Base-by-base conservation (phyloP, 1,140 invertebrate genomes). In the Colletes latitarsis region DNA sequence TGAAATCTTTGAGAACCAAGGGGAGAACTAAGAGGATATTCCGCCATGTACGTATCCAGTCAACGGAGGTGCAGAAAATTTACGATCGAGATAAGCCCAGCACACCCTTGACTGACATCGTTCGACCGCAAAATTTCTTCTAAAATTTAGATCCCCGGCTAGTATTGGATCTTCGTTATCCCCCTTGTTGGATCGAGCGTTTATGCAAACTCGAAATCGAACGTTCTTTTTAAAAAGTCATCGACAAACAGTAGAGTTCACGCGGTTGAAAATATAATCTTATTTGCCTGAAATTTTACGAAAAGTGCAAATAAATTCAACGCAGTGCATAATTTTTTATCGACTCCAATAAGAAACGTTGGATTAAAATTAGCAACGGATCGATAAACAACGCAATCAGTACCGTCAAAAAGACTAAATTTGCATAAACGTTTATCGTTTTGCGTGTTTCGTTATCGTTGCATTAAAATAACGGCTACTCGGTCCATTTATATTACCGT, bases 81-180 rank as follows among this genome's bases (percentile, higher is more conserved):
- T 73, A 73, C 52, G 77, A 79, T 46, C 8, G 2, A 41, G 67
- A 71, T 63, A 77, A 77, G 57, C 17, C 30, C 75, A 12, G 39
- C 46, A 52, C 5, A 6, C 76, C 46, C 12, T 67, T 1, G n/a
- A 12, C 57, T 17, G n/a, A 6, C 55, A 52, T 69, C 55, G 6
- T 14, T 21, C 41, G n/a, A 62, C 57, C 67, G n/a, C 67, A 15
- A 62, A 71, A 62, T 77, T 70, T 52, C 67, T 17, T 12, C 55
- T 8, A 5, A 60, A 60, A 3, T 49, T 77, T 2, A 30, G 30
- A 30, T 46, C 17, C 30, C 9, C 12, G 14, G 15, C 41, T 53
- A 41, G 53, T 71, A 52, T 77, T 52, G 57, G 70, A 70, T 70
- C n/a, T 71, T 71, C 43, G 67, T 52, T 41, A 21, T 14, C 66